Evolutionary conservation across 2,888 invertebrate genomes (phyloP).

Genomic region (Lepas anatifera): DNA sequence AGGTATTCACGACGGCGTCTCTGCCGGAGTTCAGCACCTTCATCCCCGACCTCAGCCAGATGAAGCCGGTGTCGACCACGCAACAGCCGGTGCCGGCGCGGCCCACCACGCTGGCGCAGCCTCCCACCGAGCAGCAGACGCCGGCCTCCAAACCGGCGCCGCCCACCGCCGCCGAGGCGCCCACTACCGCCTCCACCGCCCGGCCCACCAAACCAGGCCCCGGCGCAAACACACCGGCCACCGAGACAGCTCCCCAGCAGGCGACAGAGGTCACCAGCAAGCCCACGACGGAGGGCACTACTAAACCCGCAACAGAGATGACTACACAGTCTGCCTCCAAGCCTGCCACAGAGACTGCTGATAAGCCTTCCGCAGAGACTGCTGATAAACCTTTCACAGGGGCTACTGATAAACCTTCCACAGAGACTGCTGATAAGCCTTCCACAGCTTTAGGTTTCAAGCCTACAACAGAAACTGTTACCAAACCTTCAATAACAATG

Average conservation of each 20-base stretch:
- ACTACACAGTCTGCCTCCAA: background rate
- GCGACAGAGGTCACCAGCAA: too few species aligned
- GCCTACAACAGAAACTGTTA: background rate
- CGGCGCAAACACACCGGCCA: too few species aligned
- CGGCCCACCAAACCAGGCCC: too few species aligned
- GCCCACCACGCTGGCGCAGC: background rate
- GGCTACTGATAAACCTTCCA: background rate
- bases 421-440: background rate
- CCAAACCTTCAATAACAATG: background rate
- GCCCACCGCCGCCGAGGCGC: too few species aligned
- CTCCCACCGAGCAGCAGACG: background rate
- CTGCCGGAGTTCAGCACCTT: slow-evolving; percentile 6
- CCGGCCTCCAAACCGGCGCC: background rate
- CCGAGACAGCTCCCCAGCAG: too few species aligned
- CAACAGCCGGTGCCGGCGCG: background rate
- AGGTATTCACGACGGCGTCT: background rate
- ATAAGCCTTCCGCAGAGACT: background rate
- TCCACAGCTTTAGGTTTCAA: background rate
- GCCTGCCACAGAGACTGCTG: background rate
- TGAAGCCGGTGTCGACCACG: background rate
- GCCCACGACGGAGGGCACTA: background rate
- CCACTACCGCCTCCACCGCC: too few species aligned
- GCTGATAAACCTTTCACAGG: background rate
- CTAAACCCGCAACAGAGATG: background rate
- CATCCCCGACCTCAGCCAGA: slow-evolving; percentile 1